Evolutionary conservation across 2,888 invertebrate genomes (phyloP), one percentile per base, ranked within the genome.

Genomic region (Pseudococcus viburni): DNA sequence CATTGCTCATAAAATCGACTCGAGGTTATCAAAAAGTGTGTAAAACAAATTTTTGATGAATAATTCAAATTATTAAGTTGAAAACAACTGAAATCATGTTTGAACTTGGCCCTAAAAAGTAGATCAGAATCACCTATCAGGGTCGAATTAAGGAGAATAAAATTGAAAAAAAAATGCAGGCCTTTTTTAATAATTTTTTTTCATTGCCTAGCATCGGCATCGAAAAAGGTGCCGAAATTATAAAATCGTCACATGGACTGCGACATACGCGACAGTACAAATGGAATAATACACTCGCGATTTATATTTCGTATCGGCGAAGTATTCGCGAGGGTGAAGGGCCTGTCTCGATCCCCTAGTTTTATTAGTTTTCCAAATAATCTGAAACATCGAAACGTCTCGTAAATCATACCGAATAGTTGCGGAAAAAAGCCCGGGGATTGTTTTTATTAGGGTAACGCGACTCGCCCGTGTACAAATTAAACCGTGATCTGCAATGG

Each of bases 341-440:
- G 73, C 8, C 42, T 42, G 42, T 33, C 42, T 42, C 17, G 80
- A 26, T 42, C n/a, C 39, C 80, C 39, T 73, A 73, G 73, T 83
- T 83, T 83, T 83, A 83, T 83, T 83, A 83, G 80, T 83, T 83
- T 83, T 46, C 33, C 80, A 83, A 83, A 83, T 83, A 83, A 83
- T 83, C 80, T 46, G 42, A 46, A 83, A 83, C 80, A 19, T 83
- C 33, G 80, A 33, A 33, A 73, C 46, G 80, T 83, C 80, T 42
- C 46, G 46, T 83, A 83, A 83, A 83, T 83, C 80, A 83, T 83
- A 83, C 33, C 19, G 42, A 83, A 64, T 64, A 64, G 64, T 64
- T 64, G 64, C 33, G 73, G 73, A 83, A 83, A 83, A 83, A 83
- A 42, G 80, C 46, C 46, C n/a, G 80, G 42, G 42, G 64, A 64